Conservation (phyloP, 2,113 vertebrate species). For the western clawed frog (Xenopus tropicalis) region UCB_Xtro_10.0 CM004449.2:64488001-64488500, state of each 20-base stretch:
- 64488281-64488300: slow-evolving; percentile 86
- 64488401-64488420: slow-evolving; percentile 54
- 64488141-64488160: slow-evolving; percentile 99
- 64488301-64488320: slow-evolving; percentile 74
- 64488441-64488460: slow-evolving; percentile 80
- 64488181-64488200: slow-evolving; percentile 99
- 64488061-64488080: too few relatives aligned
- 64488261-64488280: slow-evolving; percentile 65
- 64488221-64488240: slow-evolving; percentile 70
- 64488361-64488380: slow-evolving; percentile 68
- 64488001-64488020: too few relatives aligned
- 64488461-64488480: slow-evolving; percentile 85
- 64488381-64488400: slow-evolving; percentile 73
- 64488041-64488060: too few relatives aligned
- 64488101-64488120: slow-evolving; percentile 84
- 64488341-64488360: slow-evolving; percentile 64
- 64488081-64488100: slow-evolving; percentile 53
- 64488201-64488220: slow-evolving; percentile 96
- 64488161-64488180: slow-evolving; percentile 94
- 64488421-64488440: slow-evolving; percentile 57
- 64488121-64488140: slow-evolving; percentile 98
- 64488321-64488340: slow-evolving; percentile 71
- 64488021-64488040: too few relatives aligned
- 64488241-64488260: slow-evolving; percentile 57
- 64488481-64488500: slow-evolving; percentile 97